These are phyloP conservation scores for Eumerus sabulonum DNA, from an alignment of 2,888 invertebrate genomes.

Conservation along the genomic window DNA sequence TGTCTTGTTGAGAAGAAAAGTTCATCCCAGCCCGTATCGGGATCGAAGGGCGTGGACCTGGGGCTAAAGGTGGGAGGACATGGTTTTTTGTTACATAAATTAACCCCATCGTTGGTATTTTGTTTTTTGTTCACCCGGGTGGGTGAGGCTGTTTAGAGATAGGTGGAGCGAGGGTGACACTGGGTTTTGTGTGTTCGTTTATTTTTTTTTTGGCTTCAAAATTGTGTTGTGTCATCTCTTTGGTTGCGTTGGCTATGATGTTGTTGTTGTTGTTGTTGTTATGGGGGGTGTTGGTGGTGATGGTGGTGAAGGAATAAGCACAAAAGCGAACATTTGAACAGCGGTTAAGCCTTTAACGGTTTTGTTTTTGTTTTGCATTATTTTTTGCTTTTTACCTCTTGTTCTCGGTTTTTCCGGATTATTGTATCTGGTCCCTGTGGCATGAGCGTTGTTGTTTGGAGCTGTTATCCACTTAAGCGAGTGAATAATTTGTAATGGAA, in stretches of 20 bases:
- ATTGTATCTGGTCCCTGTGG: too few relatives aligned
- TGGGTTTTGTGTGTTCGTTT: too few relatives aligned
- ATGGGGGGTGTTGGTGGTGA: too few relatives aligned
- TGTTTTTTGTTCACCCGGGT: neutral
- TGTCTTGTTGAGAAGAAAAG: neutral
- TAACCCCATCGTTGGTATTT: slow-evolving; percentile 30
- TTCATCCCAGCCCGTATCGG: too few relatives aligned
- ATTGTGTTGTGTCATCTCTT: slow-evolving; percentile 37
- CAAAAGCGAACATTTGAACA: slow-evolving; percentile 37
- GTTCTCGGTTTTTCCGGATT: slow-evolving; percentile 12
- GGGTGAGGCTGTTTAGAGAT: neutral
- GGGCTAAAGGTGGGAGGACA: slow-evolving; percentile 6
- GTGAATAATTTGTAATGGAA: slow-evolving; percentile 56
- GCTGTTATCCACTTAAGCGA: slow-evolving; percentile 64
- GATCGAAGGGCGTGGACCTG: too few relatives aligned
- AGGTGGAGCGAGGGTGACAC: neutral
- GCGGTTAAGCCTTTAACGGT: slow-evolving; percentile 42
- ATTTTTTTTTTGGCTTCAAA: slow-evolving; percentile 55
- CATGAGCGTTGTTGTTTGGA: slow-evolving; percentile 28
- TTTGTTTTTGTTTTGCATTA: slow-evolving; percentile 33
- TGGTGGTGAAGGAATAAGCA: too few relatives aligned
- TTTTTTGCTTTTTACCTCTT: neutral
- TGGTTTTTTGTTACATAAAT: slow-evolving; percentile 60
- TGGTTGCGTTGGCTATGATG: neutral
- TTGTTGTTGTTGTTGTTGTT: too few relatives aligned